A percentile compares a stretch with the other conserved stretches of the same genome.
phyloP scores from a whole-genome alignment of 1,140 invertebrate species.

The Ceratoteleas bidentatus region DNA sequence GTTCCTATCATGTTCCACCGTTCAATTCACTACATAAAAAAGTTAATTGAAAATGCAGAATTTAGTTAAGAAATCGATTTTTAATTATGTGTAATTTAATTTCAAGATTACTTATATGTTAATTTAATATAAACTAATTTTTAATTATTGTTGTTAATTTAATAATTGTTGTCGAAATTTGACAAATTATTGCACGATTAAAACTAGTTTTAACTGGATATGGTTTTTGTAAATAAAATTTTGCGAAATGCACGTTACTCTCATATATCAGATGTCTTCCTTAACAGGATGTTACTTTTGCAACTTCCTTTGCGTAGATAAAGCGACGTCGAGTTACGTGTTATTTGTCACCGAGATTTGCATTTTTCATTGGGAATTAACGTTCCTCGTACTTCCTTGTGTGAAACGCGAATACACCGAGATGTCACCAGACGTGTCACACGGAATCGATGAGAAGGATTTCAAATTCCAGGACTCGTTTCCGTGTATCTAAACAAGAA shows the following conservation, averaged over 20 bases:
- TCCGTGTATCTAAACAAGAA: too few relatives aligned
- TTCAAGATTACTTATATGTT: too few relatives aligned
- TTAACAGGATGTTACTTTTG: slow-evolving; percentile 18
- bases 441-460: slow-evolving; percentile 28
- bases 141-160: too few relatives aligned
- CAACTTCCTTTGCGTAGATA: slow-evolving; percentile 8
- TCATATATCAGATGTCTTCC: slow-evolving; percentile 3
- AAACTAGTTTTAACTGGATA: too few relatives aligned
- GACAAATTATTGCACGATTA: too few relatives aligned
- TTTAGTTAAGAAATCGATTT: background rate
- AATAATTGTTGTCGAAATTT: too few relatives aligned
- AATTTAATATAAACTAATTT: too few relatives aligned
- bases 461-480: too few relatives aligned
- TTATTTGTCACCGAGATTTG: slow-evolving; percentile 55
- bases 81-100: background rate
- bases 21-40: too few relatives aligned
- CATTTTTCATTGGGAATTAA: slow-evolving; percentile 41
- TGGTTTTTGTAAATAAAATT: background rate
- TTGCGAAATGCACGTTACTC: background rate
- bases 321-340: slow-evolving; percentile 3
- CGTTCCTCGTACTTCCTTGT: slow-evolving; percentile 31
- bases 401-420: slow-evolving; percentile 32
- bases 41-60: too few relatives aligned
- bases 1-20: too few relatives aligned
- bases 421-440: slow-evolving; percentile 31